Evolutionary conservation across 2,797 vertebrate genomes (phyloP), one percentile per base, ranked within the genome.

Genomic region (Heliangelus exortis): DNA sequence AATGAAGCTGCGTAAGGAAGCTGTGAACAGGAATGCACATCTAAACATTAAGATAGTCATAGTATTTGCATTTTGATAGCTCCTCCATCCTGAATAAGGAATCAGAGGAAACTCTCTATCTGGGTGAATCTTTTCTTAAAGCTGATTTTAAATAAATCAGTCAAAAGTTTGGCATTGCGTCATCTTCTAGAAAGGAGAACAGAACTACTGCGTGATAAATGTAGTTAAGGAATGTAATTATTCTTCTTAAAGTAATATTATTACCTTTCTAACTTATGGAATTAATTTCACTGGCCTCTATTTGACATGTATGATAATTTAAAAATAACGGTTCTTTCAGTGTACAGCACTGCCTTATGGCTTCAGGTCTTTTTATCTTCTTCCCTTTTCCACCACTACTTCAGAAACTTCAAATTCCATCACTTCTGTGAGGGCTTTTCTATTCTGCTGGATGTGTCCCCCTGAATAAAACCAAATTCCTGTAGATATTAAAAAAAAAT

Each of bases 41-140:
- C 89, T 79, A 53, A 93, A 92, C 92, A 94, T 80, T 90, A 87
- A 96, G 87, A 89, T 93, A 96, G 89, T 92, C 93, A 96, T 13
- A 91, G 61, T 77, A 97, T 98, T 97, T 98, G 96, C 97, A 97
- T 97, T 98, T 97, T 98, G 94, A 97, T 97, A 97, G 94, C 74
- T 95, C 66, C 84, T 96, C 82, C 0, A n/a, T 96, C 95, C 95
- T 85, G 68, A 97, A 97, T 94, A 94, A 91, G 93, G 86, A 88
- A 34, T 43, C 48, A 96, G 85, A 90, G 93, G 88, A 92, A 94
- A 51, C 22, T 67, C 84, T 13, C 2, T 96, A 96, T 97, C 88
- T 91, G 53, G 28, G 39, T 61, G 63, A 92, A 94, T 68, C 63
- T 91, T 91, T 91, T 88, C 88, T 95, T 88, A 84, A 94, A 66